Conservation (phyloP, 1,140 invertebrate species). For the Drosophila ercepeae region DNA sequence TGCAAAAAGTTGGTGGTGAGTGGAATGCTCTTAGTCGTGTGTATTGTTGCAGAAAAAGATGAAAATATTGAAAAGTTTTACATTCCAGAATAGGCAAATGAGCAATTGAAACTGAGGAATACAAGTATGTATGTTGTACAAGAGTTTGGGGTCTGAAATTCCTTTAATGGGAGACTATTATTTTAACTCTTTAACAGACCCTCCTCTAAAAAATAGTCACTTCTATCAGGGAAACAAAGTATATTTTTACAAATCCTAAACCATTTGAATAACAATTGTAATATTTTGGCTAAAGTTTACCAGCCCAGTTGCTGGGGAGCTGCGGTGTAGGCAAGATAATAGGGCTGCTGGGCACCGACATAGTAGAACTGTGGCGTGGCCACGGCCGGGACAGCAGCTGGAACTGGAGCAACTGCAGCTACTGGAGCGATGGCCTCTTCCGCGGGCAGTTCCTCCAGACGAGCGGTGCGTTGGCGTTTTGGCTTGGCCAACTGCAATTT, state of each 20-base stretch:
- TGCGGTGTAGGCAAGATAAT: conserved; percentile 52
- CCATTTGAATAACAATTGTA: neutral
- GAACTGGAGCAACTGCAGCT: conserved; percentile 6
- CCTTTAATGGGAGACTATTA: no score
- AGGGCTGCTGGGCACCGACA: conserved; percentile 56
- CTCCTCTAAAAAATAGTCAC: neutral
- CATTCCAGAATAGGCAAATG: neutral
- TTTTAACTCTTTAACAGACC: neutral
- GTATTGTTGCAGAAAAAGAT: neutral
- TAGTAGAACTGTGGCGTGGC: conserved; percentile 54
- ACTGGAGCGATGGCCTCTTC: conserved; percentile 31
- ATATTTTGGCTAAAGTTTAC: conserved; percentile 17
- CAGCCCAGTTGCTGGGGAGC: conserved; percentile 56
- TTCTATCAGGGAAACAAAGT: conserved; percentile 1
- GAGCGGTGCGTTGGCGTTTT: conserved; percentile 54
- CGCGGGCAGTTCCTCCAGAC: conserved; percentile 59
- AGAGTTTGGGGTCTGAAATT: neutral
- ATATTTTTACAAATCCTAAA: neutral
- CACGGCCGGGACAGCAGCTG: conserved; percentile 18
- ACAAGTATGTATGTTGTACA: neutral
- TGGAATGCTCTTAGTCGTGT: conserved; percentile 9
- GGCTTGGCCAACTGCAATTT: conserved; percentile 58
- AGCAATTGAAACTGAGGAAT: neutral
- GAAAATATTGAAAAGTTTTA: neutral
- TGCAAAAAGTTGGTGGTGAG: conserved; percentile 29